A percentile compares a stretch with the other conserved stretches of the same genome.
Conservation (phyloP, 2,797 vertebrate species). For the Notolepis coatsorum region DNA sequence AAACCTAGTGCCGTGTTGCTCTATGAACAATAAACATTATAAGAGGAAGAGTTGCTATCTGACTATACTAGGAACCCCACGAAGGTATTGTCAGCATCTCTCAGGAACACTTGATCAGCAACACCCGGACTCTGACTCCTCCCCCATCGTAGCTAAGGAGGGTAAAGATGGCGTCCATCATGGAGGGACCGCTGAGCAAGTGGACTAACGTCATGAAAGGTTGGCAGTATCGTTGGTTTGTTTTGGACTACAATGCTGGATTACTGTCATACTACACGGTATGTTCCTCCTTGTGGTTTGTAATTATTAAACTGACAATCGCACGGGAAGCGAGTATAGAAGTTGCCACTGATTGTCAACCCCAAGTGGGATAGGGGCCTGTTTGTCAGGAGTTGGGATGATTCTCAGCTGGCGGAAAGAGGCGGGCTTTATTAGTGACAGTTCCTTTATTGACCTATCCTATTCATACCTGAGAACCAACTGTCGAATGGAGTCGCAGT, state of each 20-base stretch:
- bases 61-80: not conserved
- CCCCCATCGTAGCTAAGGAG: constrained; percentile 56
- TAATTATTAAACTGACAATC: accelerated
- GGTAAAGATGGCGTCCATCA: constrained; percentile 98
- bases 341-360: constrained; percentile 38
- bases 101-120: not conserved
- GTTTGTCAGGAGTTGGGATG: constrained; percentile 76
- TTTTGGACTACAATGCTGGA: constrained; percentile 96
- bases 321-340: not conserved
- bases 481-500: constrained; percentile 61
- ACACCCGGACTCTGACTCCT: constrained; percentile 58
- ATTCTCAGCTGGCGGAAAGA: constrained; percentile 72
- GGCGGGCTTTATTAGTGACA: constrained; percentile 65
- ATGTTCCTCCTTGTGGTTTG: constrained; percentile 52
- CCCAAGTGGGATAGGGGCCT: constrained; percentile 55
- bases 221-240: constrained; percentile 99
- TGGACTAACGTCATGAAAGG: constrained; percentile 99
- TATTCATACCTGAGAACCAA: not conserved
- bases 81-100: constrained; percentile 8
- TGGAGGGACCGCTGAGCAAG: constrained; percentile 98
- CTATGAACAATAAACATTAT: not conserved
- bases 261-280: constrained; percentile 97
- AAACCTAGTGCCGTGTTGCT: not conserved
- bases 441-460: constrained; percentile 61
- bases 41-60: not conserved